Evolutionary conservation across 2,888 invertebrate genomes (phyloP), one percentile per base, ranked within the genome.

Genomic region (Rotaria magnacalcarata): DNA sequence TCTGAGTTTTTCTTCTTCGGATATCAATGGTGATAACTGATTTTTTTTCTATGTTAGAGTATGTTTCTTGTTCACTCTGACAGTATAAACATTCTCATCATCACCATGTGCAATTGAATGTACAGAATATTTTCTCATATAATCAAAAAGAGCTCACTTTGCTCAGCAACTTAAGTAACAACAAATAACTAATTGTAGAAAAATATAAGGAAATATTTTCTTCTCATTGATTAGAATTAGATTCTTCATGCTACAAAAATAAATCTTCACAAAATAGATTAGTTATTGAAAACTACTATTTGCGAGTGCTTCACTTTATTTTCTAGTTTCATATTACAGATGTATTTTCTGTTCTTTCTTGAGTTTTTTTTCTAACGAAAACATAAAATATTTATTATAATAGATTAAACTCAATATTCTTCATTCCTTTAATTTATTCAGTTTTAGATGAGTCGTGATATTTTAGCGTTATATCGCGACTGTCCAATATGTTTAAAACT

Each of bases 401-500:
- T 54, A 54, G 54, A 4, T 19, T 19, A 21, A 54, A 54, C 5
- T 54, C 54, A 54, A 54, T 54, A 11, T 52, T 16, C 3, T 19
- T 54, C 21, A 19, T 54, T 19, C 21, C 5, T 19, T 54, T 19
- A 7, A 54, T 19, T 19, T 19, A 54, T 52, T 52, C 11, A 11
- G 16, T 19, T 60, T 60, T 60, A 60, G 60, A 60, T 60, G 60
- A 60, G n/a, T 60, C 1, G 3, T 27, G n/a, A 60, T 60, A 11
- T 60, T 10, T 60, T 60, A 60, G 60, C 14, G 11, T 24, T 19
- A 21, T 75, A 75, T 75, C 41, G 75, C 21, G 43, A 75, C 19
- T 75, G 75, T 75, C 75, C 75, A 75, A 43, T 75, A 0, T 75
- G 75, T 75, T 43, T 75, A 43, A 75, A 75, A 43, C 43, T 75